Evolutionary conservation across 1,140 invertebrate species (phyloP), one percentile per base, ranked within the genome.

Genomic region (Lepeophtheirus salmonis): DNA sequence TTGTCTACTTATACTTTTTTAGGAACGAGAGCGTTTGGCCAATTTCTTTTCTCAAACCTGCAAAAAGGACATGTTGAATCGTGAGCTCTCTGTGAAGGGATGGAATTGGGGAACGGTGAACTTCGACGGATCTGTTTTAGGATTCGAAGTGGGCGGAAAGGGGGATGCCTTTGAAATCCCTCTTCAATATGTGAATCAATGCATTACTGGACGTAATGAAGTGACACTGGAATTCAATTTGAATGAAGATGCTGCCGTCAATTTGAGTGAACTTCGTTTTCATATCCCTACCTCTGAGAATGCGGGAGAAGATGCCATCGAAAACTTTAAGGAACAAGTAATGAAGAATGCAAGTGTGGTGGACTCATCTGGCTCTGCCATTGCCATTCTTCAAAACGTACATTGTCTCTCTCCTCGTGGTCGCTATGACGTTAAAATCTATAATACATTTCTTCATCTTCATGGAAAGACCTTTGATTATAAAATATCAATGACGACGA

Each of bases 391-490:
- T 72, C 78, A 83, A 63, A 91, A 98, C 75, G 81, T 98, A 62
- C 89, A 97, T 65, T 98, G 94, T 74, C 83, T 98, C 50, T 98
- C 96, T 51, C 96, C 96, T 62, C 84, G 92, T 76, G 96, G 96
- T 80, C 89, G 96, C 63, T 99, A 99, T 70, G 96, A 99, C 70
- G 94, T 99, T 71, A 98, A 98, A 76, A 83, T 99, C 50, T 99
- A 95, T 69, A 84, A 87, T 60, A 83, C 88, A 1, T 98, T 97
- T 72, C 86, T 99, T 68, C 94, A 98, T 75, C 80, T 99, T 56
- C 96, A 99, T 70, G 96, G 96, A 73, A 99, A 99, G 80, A 97
- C 96, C 0, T 98, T 97, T 71, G 95, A 99, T 75, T 99, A 98
- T 74, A 99, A 99, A 74, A 97, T 99, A 66, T 90, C 94, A 0